phyloP scores from a whole-genome alignment of 2,113 vertebrate species.

The Thryonomys swinderianus region DNA sequence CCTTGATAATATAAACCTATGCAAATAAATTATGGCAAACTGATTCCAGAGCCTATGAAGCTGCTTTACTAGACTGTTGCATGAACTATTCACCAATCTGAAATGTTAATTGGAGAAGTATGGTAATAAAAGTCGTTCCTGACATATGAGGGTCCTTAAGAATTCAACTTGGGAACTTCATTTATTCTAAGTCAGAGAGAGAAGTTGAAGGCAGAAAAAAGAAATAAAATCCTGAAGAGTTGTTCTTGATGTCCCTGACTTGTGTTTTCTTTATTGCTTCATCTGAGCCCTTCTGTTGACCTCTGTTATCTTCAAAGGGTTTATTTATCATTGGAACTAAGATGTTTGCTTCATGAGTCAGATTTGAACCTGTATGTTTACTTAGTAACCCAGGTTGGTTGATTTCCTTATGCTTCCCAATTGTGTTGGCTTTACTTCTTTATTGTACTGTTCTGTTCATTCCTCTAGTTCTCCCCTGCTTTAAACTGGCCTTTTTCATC shows the following conservation, averaged over 20 bases:
- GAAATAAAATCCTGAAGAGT: background rate
- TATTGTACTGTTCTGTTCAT: background rate
- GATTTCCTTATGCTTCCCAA: background rate
- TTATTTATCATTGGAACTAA: background rate
- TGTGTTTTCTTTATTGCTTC: background rate
- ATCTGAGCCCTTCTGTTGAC: background rate
- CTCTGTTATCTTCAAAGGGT: background rate
- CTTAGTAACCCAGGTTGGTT: background rate
- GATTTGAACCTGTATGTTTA: background rate
- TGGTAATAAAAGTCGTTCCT: background rate
- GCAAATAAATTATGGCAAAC: background rate
- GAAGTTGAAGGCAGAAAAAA: background rate
- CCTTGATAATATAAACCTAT: background rate
- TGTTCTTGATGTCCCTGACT: background rate
- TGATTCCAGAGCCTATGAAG: background rate
- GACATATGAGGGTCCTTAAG: background rate
- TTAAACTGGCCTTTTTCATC: background rate
- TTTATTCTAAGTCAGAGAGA: background rate
- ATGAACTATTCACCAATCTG: background rate
- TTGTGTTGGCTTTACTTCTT: background rate
- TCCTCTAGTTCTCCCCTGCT: background rate
- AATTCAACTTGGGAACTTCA: background rate
- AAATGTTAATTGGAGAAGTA: background rate
- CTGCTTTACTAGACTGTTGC: background rate
- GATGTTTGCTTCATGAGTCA: background rate